A percentile compares a stretch with the other conserved stretches of the same genome.
phyloP scores from a whole-genome alignment of 1,140 invertebrate genomes.

The Mesaphorura yosii region DNA sequence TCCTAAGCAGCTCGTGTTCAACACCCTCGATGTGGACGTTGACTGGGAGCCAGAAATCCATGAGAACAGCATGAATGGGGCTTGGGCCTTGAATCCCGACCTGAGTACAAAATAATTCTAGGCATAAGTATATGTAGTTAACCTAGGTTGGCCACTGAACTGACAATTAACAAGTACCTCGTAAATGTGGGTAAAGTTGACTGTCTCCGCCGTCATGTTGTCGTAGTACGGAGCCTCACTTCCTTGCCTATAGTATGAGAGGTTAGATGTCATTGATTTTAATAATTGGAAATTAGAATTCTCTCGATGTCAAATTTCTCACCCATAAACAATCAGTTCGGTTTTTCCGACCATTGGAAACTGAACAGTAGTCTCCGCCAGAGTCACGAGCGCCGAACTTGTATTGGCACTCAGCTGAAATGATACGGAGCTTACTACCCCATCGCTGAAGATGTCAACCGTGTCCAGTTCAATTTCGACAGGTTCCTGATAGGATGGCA shows the following conservation, averaged over 20 bases:
- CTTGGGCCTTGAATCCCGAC: not conserved
- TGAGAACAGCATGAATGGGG: not conserved
- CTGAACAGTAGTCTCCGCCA: not conserved
- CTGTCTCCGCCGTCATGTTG: slow-evolving; percentile 5
- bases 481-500: not conserved
- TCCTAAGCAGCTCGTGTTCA: not conserved
- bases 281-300: not conserved
- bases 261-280: not conserved
- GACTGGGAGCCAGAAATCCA: not conserved
- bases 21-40: not conserved
- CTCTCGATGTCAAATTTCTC: too few relatives aligned
- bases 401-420: not conserved
- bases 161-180: not conserved
- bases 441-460: not conserved
- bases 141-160: not conserved
- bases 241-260: not conserved
- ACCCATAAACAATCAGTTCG: not conserved
- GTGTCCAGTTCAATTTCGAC: slow-evolving; percentile 4
- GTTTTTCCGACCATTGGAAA: not conserved
- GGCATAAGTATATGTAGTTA: too few relatives aligned
- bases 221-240: slow-evolving; percentile 1
- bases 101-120: too few relatives aligned
- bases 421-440: not conserved
- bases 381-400: not conserved
- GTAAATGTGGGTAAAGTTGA: slow-evolving; percentile 4